These are phyloP conservation scores for Lucilia sericata DNA, from an alignment of 1,140 invertebrate species.

Conservation along the genomic window DNA sequence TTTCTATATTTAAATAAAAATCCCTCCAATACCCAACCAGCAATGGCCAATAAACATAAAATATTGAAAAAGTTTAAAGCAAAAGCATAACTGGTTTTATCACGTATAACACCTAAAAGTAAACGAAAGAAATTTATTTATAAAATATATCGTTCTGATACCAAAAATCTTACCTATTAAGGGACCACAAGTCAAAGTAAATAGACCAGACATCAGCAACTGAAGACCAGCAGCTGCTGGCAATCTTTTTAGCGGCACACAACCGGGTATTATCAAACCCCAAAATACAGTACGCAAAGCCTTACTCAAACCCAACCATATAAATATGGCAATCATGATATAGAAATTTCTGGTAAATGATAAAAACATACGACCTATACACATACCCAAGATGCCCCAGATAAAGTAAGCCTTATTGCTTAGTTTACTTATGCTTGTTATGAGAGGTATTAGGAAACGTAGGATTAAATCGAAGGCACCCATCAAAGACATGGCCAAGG, in stretches of 20 bases:
- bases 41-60: constrained; percentile 58
- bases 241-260: constrained; percentile 74
- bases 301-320: constrained; percentile 75
- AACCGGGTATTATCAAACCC: constrained; percentile 74
- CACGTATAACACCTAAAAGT: constrained; percentile 72
- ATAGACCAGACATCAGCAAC: constrained; percentile 72
- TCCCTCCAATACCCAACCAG: constrained; percentile 60
- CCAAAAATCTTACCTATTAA: constrained; percentile 69
- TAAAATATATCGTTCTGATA: too few species aligned
- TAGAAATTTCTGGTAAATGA: constrained; percentile 69
- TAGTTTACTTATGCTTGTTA: constrained; percentile 73
- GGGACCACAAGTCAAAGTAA: constrained; percentile 72
- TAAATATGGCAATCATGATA: constrained; percentile 68
- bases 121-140: not conserved
- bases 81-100: constrained; percentile 71
- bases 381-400: constrained; percentile 74
- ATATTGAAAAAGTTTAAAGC: constrained; percentile 74
- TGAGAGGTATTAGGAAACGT: constrained; percentile 74
- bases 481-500: constrained; percentile 74
- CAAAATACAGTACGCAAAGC: constrained; percentile 76
- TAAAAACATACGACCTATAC: constrained; percentile 72
- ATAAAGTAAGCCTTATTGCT: constrained; percentile 77
- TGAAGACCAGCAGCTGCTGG: constrained; percentile 75
- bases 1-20: constrained; percentile 51
- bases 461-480: constrained; percentile 73